These are phyloP conservation scores for Paramormyrops hopkinsi DNA, from an alignment of 2,797 vertebrate genomes.

Conservation along the genomic window DNA sequence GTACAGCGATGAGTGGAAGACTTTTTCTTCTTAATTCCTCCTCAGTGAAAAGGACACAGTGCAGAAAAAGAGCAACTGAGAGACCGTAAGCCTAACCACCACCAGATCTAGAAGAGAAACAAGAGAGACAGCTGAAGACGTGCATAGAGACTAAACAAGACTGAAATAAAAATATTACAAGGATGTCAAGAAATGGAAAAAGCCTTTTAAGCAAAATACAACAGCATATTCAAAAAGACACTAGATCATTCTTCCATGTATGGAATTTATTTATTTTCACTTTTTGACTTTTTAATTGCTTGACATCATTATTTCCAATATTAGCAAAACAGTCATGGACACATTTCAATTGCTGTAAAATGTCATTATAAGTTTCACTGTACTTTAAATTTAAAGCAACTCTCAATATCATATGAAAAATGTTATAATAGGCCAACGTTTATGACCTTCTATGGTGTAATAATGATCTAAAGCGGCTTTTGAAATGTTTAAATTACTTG, in stretches of 20 bases:
- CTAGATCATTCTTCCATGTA: not conserved
- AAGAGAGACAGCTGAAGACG: not conserved
- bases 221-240: not conserved
- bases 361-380: not conserved
- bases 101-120: slow-evolving; percentile 65
- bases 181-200: not conserved
- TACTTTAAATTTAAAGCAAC: not conserved
- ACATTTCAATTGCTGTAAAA: not conserved
- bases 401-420: not conserved
- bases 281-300: not conserved
- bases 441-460: not conserved
- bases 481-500: not conserved
- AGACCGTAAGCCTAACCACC: slow-evolving; percentile 58
- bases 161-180: slow-evolving; percentile 16
- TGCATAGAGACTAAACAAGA: not conserved
- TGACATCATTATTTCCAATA: not conserved
- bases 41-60: slow-evolving; percentile 49
- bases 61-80: slow-evolving; percentile 45
- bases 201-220: not conserved
- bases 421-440: not conserved
- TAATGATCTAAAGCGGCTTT: not conserved
- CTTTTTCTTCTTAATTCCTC: slow-evolving; percentile 39
- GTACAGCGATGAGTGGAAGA: slow-evolving; percentile 54
- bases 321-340: not conserved
- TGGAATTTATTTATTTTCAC: not conserved